A percentile compares a stretch with the other conserved stretches of the same genome.
Conservation (phyloP, 2,888 invertebrate genomes). For the Candidula unifasciata region DNA sequence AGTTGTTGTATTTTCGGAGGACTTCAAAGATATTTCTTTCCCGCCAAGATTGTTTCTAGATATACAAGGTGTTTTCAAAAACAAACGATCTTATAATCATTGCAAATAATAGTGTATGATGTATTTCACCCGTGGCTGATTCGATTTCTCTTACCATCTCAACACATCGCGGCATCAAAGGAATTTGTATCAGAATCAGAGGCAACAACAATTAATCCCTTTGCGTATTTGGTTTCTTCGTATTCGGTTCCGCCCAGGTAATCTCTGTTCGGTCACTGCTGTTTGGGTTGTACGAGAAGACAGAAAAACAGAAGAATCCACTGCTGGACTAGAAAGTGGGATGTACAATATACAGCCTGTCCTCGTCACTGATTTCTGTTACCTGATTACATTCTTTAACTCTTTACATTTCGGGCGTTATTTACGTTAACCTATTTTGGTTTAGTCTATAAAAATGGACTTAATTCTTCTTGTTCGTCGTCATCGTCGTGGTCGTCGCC, state of each 20-base stretch:
- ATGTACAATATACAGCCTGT: no score
- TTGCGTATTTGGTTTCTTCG: not conserved
- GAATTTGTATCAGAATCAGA: not conserved
- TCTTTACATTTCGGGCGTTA: no score
- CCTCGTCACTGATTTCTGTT: no score
- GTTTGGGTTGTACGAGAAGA: no score
- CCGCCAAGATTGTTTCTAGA: not conserved
- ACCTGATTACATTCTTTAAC: no score
- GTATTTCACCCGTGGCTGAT: not conserved
- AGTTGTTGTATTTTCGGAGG: constrained; percentile 1
- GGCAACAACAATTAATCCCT: not conserved
- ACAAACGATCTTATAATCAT: not conserved
- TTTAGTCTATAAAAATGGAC: no score
- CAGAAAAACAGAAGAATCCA: no score
- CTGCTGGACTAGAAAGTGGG: no score
- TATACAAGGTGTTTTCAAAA: constrained; percentile 18
- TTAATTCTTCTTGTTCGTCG: no score
- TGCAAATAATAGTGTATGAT: not conserved
- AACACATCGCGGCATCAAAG: not conserved
- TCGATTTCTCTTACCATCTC: not conserved
- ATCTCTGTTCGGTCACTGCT: not conserved
- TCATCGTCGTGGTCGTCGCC: no score
- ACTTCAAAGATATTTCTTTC: constrained; percentile 32
- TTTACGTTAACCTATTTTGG: no score
- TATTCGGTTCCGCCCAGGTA: not conserved